Conservation (phyloP, 2,113 vertebrate species). For the Bucco capensis region DNA sequence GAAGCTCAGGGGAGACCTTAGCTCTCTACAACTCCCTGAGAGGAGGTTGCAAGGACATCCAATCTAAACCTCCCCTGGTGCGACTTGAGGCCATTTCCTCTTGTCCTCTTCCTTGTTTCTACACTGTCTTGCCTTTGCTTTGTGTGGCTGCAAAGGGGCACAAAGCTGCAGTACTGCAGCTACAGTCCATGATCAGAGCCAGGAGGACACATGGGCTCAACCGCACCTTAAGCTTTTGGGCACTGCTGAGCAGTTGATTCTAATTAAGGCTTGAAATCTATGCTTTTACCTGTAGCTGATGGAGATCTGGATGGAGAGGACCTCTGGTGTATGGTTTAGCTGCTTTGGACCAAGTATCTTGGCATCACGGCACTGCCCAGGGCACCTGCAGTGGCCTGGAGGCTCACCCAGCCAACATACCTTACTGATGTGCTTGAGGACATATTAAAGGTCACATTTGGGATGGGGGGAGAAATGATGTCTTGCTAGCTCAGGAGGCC, state of each 20-base stretch:
- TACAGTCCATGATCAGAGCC: neutral
- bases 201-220: neutral
- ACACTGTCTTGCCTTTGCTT: neutral
- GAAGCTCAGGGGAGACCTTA: too few species aligned
- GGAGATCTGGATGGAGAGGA: neutral
- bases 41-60: too few species aligned
- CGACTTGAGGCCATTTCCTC: too few species aligned
- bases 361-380: neutral
- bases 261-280: neutral
- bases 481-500: neutral
- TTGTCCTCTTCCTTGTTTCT: too few species aligned
- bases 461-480: neutral
- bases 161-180: neutral
- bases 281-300: neutral
- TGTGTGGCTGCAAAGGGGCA: fast-evolving
- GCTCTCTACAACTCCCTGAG: too few species aligned
- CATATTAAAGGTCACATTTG: neutral
- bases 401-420: neutral
- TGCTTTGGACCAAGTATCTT: neutral
- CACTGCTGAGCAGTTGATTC: neutral
- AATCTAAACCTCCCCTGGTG: too few species aligned
- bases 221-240: neutral
- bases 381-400: neutral
- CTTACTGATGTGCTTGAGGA: neutral
- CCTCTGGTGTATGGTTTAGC: neutral